Percentiles rank a stretch among this genome's conserved stretches.
These are phyloP conservation scores for Merops nubicus DNA, from an alignment of 2,113 vertebrate genomes.

Conservation along the genomic window DNA sequence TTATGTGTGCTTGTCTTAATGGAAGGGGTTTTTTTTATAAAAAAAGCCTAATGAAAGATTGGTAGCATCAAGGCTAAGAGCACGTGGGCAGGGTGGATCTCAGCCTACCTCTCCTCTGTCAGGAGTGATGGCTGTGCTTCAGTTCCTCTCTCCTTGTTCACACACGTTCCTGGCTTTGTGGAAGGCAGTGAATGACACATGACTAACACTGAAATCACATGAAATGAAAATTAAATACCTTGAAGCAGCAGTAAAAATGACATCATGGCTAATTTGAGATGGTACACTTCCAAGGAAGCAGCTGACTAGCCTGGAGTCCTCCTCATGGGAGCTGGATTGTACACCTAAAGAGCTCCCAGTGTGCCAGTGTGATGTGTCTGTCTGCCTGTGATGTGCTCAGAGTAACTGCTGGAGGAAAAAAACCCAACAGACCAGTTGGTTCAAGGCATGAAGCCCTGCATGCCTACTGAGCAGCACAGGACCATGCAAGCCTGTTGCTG, in stretches of 20 bases:
- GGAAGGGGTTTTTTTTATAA: too few relatives aligned
- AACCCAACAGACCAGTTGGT: neutral
- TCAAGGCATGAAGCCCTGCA: neutral
- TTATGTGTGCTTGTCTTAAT: neutral
- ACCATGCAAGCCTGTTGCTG: constrained; percentile 12
- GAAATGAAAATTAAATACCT: constrained; percentile 12
- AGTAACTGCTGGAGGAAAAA: neutral
- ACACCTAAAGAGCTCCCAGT: neutral
- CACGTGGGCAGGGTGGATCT: neutral
- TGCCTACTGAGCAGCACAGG: neutral
- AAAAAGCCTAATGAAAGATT: neutral
- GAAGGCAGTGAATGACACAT: neutral
- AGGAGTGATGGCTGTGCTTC: neutral
- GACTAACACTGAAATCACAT: neutral
- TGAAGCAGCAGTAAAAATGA: constrained; percentile 5
- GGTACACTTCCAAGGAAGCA: neutral
- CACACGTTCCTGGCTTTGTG: constrained; percentile 13
- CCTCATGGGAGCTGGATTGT: constrained; percentile 6
- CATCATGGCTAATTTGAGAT: neutral
- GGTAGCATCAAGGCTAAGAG: neutral
- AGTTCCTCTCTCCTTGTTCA: constrained; percentile 26
- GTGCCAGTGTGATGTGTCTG: neutral
- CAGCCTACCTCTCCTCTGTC: neutral
- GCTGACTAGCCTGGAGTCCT: neutral
- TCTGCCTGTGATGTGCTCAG: neutral